A percentile compares a stretch with the other conserved stretches of the same genome.
phyloP scores from a whole-genome alignment of 2,888 invertebrate species.

The Galerucella nymphaeae region DNA sequence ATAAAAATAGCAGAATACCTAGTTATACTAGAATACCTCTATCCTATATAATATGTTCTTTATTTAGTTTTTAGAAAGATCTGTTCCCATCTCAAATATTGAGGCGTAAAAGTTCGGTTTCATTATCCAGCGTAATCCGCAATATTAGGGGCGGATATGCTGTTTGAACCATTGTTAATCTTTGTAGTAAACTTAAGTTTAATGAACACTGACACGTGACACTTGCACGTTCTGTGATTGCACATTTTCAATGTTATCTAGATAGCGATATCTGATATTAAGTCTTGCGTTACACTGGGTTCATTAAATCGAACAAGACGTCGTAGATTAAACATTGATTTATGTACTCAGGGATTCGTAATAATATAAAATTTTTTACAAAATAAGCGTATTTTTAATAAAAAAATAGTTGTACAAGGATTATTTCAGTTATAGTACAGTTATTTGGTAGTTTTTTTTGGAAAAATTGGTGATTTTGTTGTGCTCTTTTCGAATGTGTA shows the following conservation, averaged over 20 bases:
- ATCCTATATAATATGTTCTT: no score
- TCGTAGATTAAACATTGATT: conserved; percentile 19
- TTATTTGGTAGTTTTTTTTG: no score
- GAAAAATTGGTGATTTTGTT: no score
- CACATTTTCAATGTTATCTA: conserved; percentile 48
- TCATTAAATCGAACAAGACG: conserved; percentile 46
- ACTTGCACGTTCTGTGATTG: conserved; percentile 46
- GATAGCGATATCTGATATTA: conserved; percentile 37
- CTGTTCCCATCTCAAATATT: conserved; percentile 18
- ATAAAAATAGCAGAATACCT: no score
- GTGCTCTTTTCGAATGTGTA: no score
- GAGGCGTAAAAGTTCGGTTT: conserved; percentile 54
- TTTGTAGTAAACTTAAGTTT: conserved; percentile 57
- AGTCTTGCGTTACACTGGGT: conserved; percentile 49
- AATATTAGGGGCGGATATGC: conserved; percentile 58
- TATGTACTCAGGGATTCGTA: conserved; percentile 5
- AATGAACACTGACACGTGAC: conserved; percentile 60
- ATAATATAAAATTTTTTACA: background rate
- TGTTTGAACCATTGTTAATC: conserved; percentile 53
- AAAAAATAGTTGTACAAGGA: no score
- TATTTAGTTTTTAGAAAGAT: no score
- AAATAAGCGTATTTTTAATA: no score
- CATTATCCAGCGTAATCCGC: conserved; percentile 59
- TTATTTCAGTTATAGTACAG: no score
- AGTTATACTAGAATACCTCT: no score